These are phyloP conservation scores for Diplosoma virens DNA, from an alignment of 23 tunicate species.

Conservation along the genomic window DNA sequence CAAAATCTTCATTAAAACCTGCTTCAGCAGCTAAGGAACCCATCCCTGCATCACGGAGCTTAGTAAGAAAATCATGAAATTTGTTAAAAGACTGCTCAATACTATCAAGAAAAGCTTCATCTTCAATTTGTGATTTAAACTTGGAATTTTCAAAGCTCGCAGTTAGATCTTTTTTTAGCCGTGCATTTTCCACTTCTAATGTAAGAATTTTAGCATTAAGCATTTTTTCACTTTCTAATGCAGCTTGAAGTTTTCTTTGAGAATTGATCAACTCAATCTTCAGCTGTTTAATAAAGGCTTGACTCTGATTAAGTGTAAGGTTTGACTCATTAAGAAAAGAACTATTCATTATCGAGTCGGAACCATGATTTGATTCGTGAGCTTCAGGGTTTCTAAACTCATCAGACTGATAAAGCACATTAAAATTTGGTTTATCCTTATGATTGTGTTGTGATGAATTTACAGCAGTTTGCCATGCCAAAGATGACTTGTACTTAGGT, in stretches of 20 bases:
- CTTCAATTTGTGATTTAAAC: constrained; percentile 62
- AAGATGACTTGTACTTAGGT: constrained; percentile 51
- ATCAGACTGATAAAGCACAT: not conserved
- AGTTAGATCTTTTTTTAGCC: constrained; percentile 49
- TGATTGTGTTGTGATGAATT: constrained; percentile 56
- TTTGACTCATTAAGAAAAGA: not conserved
- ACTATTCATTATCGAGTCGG: not conserved
- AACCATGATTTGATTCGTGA: not conserved
- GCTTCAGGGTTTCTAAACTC: not conserved
- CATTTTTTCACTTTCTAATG: constrained; percentile 45
- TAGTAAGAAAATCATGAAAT: constrained; percentile 88
- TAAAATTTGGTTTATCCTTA: not conserved
- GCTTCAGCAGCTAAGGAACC: constrained; percentile 61
- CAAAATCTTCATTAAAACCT: constrained; percentile 35
- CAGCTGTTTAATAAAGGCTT: constrained; percentile 16
- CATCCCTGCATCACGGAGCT: constrained; percentile 45
- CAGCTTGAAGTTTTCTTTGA: constrained; percentile 29
- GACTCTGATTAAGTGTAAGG: not conserved
- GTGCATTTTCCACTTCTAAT: constrained; percentile 67
- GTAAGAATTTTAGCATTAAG: constrained; percentile 31
- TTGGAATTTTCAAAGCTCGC: constrained; percentile 34
- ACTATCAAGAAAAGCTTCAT: constrained; percentile 71
- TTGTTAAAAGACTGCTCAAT: constrained; percentile 83
- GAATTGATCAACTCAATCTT: constrained; percentile 39
- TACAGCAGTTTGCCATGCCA: constrained; percentile 78